Base-by-base conservation (phyloP, 2,888 invertebrate genomes). In the Watsonalla binaria region DNA sequence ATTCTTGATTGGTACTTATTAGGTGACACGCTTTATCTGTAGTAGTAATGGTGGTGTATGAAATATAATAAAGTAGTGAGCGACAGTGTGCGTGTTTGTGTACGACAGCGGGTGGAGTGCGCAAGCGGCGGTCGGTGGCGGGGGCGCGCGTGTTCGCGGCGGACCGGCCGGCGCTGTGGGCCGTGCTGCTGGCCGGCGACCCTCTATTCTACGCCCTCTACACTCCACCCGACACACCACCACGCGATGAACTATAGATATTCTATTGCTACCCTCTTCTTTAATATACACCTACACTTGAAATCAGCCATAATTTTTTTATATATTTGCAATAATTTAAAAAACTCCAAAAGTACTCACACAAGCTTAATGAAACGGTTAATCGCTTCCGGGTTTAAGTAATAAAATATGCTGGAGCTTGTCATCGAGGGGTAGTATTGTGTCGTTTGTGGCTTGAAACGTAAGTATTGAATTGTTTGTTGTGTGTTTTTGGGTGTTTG, bases 91-190 rank as follows among this genome's bases (percentile, higher is more conserved):
- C 60, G 63, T 69, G 66, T 66, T 66, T 60, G 60, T 60, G 64
- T 61, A 62, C 70, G 70, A 55, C 76, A 83, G 86, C 66, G 62
- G 65, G 54, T 54, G 63, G 11, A 57, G 68, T 78, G 58, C 83
- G 86, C 51, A 65, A n/a, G 63, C 70, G 74, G 51, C 83, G 86
- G 15, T 69, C 78, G 56, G 54, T 66, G 62, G 52, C 48, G 46
- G 13, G 35, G 51, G 54, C 61, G 61, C 60, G 54, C 45, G 60
- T 53, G 70, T 86, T 85, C 77, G 56, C 33, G 54, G 86, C 70
- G 54, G 68, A 81, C 65, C 80, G 85, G 54, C 81, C 82, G 52
- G 82, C 87, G 64, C 75, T 87, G 53, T 87, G 82, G 81, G 74
- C 77, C 69, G 61, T 84, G 56, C 45, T 73, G 52, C 61, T 66